These are phyloP conservation scores for Larimichthys crocea DNA, from an alignment of 2,113 vertebrate genomes.

Conservation along the genomic window DNA sequence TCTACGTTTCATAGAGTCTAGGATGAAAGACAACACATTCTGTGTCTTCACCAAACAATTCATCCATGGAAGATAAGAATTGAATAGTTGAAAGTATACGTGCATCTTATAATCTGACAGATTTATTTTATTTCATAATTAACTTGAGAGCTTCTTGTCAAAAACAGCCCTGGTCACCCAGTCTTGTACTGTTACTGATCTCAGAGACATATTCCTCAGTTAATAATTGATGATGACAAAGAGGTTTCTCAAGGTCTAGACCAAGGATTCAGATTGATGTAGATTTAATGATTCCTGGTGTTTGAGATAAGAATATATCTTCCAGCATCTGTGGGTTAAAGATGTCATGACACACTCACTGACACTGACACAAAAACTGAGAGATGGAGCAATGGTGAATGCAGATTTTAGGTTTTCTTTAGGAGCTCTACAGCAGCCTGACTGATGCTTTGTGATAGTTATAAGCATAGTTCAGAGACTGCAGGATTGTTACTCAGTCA, in stretches of 20 bases:
- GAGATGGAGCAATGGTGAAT: neutral
- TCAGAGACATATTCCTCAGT: neutral
- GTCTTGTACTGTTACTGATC: neutral
- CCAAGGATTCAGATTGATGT: neutral
- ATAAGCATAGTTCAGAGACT: neutral
- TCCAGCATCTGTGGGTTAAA: neutral
- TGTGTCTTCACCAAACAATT: neutral
- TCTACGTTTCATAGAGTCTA: neutral
- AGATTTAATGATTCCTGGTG: neutral
- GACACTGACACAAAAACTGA: neutral
- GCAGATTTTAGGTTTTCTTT: neutral
- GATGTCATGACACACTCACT: neutral
- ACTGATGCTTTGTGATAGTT: neutral
- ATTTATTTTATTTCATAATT: neutral
- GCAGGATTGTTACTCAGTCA: neutral
- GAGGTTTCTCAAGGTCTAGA: neutral
- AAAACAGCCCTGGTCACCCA: too few species aligned
- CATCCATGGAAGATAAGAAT: neutral
- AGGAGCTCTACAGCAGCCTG: neutral
- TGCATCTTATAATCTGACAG: neutral
- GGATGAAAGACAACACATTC: neutral
- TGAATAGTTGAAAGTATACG: neutral
- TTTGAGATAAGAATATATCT: neutral
- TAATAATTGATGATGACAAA: neutral
- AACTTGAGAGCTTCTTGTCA: neutral